Conservation (phyloP, 2,888 invertebrate species). For the Pollenia griseotomentosa region DNA sequence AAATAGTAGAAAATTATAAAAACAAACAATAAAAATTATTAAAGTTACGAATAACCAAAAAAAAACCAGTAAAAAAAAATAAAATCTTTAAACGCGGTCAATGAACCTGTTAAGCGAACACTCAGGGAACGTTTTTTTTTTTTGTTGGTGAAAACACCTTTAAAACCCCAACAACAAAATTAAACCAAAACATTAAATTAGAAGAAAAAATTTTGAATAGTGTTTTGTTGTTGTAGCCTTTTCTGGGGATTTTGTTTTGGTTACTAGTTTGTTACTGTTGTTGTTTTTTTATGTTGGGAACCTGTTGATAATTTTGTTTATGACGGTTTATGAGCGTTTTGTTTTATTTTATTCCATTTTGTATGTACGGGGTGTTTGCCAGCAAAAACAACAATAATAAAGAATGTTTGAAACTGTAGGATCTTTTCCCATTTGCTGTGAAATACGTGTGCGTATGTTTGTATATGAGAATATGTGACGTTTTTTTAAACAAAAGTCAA, state of each 20-base stretch:
- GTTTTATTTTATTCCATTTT: slow-evolving; percentile 3
- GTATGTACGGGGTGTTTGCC: slow-evolving; percentile 13
- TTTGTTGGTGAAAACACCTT: slow-evolving; percentile 17
- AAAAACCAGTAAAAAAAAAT: slow-evolving; percentile 9
- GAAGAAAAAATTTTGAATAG: neutral
- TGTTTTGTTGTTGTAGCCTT: slow-evolving; percentile 44
- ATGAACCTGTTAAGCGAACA: slow-evolving; percentile 48
- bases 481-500: neutral
- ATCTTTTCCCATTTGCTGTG: slow-evolving; percentile 2
- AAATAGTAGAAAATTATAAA: slow-evolving; percentile 29
- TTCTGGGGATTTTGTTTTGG: neutral
- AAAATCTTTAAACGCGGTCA: slow-evolving; percentile 20
- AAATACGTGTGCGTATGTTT: neutral
- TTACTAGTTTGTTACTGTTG: neutral
- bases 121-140: slow-evolving; percentile 9
- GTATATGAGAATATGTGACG: slow-evolving; percentile 20
- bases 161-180: slow-evolving; percentile 18
- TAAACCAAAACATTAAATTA: slow-evolving; percentile 9
- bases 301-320: slow-evolving; percentile 60
- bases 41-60: slow-evolving; percentile 23
- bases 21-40: slow-evolving; percentile 39
- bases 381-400: slow-evolving; percentile 11
- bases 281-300: slow-evolving; percentile 20
- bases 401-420: neutral
- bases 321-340: slow-evolving; percentile 45